Evolutionary conservation across 1,140 invertebrate genomes (phyloP).

Genomic region (Idris sp.): DNA sequence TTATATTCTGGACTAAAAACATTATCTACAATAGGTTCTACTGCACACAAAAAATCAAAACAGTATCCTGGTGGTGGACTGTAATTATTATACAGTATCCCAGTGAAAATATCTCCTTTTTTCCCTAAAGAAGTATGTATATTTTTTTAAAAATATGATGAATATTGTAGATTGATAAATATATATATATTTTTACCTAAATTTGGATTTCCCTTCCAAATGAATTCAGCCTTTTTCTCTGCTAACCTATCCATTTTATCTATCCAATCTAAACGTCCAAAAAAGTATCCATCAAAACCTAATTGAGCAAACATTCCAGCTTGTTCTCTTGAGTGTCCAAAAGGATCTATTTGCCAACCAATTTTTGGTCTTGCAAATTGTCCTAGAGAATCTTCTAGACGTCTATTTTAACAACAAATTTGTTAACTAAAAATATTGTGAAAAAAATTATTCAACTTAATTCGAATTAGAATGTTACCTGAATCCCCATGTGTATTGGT

Average conservation of each 20-base stretch:
- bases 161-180: no score
- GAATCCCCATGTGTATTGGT: slow-evolving; percentile 91
- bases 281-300: slow-evolving; percentile 92
- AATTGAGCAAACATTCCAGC: slow-evolving; percentile 90
- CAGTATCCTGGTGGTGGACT: slow-evolving; percentile 91
- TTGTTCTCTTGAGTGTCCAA: slow-evolving; percentile 93
- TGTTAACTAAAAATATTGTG: no score
- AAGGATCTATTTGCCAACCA: slow-evolving; percentile 97
- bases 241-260: slow-evolving; percentile 85
- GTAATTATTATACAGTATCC: slow-evolving; percentile 87
- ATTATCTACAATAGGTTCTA: slow-evolving; percentile 90
- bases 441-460: no score
- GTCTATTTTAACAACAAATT: no score
- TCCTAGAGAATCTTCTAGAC: slow-evolving; percentile 90
- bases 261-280: slow-evolving; percentile 92
- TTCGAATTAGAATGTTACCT: no score
- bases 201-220: slow-evolving; percentile 89
- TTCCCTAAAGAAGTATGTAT: slow-evolving; percentile 80
- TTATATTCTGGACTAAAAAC: slow-evolving; percentile 86
- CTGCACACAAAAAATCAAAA: slow-evolving; percentile 90
- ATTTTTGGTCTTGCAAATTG: slow-evolving; percentile 87
- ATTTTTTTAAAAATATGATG: no score
- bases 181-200: no score
- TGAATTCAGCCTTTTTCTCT: slow-evolving; percentile 87
- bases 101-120: slow-evolving; percentile 83